phyloP scores from a whole-genome alignment of 2,113 vertebrate genomes.

The Okapia johnstoni region DNA sequence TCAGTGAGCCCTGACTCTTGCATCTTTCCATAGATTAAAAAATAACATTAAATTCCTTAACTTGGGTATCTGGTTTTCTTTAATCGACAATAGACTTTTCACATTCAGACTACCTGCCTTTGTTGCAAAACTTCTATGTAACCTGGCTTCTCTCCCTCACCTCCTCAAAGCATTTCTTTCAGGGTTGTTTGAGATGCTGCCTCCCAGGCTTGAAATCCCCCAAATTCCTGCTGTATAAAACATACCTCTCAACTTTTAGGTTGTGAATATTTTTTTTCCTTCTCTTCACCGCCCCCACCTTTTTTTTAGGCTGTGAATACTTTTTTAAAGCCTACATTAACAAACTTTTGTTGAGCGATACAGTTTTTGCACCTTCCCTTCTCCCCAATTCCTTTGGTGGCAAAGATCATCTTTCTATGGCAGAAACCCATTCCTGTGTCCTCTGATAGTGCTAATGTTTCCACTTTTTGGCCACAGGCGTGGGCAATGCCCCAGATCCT shows the following conservation, averaged over 20 bases:
- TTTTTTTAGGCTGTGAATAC: not conserved
- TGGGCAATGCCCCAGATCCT: not conserved
- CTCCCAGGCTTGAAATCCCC: not conserved
- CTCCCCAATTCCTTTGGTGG: not conserved
- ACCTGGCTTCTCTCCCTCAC: not conserved
- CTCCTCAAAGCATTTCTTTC: not conserved
- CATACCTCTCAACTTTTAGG: not conserved
- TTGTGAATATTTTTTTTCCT: not conserved
- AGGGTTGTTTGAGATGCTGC: not conserved
- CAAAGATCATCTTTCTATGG: not conserved
- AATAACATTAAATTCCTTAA: not conserved
- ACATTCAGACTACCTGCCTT: not conserved
- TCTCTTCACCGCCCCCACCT: accelerated
- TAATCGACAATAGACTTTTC: not conserved
- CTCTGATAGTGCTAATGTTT: not conserved
- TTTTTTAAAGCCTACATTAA: not conserved
- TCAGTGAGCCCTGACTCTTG: not conserved
- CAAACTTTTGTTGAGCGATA: not conserved
- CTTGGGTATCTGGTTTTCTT: not conserved
- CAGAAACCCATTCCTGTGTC: not conserved
- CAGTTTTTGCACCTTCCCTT: not conserved
- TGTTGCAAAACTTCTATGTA: not conserved
- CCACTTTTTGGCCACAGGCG: not conserved
- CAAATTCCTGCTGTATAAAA: not conserved
- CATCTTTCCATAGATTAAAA: not conserved